Conservation (phyloP, 1,140 invertebrate species). For the Linepithema humile region DNA sequence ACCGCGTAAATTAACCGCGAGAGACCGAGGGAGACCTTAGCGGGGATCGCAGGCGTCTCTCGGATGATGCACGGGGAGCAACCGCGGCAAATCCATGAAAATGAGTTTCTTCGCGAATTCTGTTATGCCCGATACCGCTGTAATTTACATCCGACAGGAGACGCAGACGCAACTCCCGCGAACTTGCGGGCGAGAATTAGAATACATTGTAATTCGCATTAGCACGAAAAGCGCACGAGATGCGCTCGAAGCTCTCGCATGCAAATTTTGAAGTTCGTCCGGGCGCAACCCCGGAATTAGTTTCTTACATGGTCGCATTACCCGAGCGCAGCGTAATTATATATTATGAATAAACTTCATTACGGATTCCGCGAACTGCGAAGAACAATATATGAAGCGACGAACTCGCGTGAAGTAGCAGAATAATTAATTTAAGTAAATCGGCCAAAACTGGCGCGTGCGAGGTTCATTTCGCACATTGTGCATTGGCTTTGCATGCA, state of each 20-base stretch:
- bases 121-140: slow-evolving; percentile 7
- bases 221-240: slow-evolving; percentile 5
- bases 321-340: background rate
- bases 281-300: slow-evolving; percentile 11
- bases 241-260: background rate
- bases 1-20: slow-evolving; percentile 34
- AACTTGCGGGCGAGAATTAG: slow-evolving; percentile 31
- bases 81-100: slow-evolving; percentile 27
- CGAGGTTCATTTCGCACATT: background rate
- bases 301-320: background rate
- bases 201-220: slow-evolving; percentile 40
- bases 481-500: background rate
- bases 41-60: background rate
- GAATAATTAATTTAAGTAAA: background rate
- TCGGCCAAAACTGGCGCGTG: background rate
- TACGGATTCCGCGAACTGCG: background rate
- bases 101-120: slow-evolving; percentile 23
- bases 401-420: background rate
- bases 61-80: slow-evolving; percentile 18
- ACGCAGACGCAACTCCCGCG: background rate
- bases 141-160: slow-evolving; percentile 27
- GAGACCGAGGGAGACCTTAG: slow-evolving; percentile 1
- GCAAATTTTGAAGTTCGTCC: slow-evolving; percentile 5
- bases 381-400: background rate
- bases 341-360: background rate